Conservation (phyloP, 1,140 invertebrate species). For the Pogonomyrmex barbatus region DNA sequence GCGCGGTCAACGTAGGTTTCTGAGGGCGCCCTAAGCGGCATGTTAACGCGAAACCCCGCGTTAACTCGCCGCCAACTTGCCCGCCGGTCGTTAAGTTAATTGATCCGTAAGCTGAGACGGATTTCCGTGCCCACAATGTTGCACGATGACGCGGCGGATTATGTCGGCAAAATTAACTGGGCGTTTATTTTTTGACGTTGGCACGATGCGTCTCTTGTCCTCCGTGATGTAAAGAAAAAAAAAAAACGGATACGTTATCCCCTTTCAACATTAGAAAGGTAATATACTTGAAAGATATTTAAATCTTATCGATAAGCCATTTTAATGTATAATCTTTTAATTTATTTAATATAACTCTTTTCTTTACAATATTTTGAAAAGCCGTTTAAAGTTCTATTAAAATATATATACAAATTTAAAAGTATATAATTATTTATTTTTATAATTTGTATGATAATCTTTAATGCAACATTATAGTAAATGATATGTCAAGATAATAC, state of each 20-base stretch:
- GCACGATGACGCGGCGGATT: slow-evolving; percentile 21
- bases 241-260: background rate
- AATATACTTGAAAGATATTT: background rate
- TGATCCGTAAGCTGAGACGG: slow-evolving; percentile 75
- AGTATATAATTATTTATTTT: background rate
- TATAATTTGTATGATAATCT: background rate
- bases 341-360: background rate
- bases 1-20: slow-evolving; percentile 49
- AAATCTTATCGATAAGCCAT: background rate
- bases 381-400: background rate
- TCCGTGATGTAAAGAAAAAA: background rate
- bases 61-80: slow-evolving; percentile 61
- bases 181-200: background rate
- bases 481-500: slow-evolving; percentile 1
- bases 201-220: background rate
- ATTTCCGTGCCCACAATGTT: slow-evolving; percentile 65
- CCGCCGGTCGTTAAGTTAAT: slow-evolving; percentile 77
- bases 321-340: background rate
- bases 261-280: background rate
- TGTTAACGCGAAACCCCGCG: slow-evolving; percentile 67
- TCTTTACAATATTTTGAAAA: background rate
- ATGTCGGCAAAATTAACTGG: slow-evolving; percentile 31
- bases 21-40: slow-evolving; percentile 61
- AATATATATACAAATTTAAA: background rate
- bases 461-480: background rate